A percentile compares a stretch with the other conserved stretches of the same genome.
Evolutionary conservation across 2,888 invertebrate species (phyloP).

Genomic region (Pollenia griseotomentosa): DNA sequence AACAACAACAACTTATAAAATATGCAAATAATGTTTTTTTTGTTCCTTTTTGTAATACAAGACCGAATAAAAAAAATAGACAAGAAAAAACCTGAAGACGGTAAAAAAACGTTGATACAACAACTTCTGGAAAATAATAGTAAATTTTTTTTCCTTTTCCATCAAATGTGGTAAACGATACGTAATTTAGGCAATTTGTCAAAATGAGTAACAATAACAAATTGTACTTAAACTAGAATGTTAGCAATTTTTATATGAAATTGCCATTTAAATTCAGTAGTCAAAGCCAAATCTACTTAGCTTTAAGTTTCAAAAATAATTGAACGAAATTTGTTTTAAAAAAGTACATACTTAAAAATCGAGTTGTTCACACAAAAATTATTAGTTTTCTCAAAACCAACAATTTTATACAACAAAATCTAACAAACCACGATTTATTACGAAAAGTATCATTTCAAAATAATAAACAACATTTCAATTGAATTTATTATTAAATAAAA

Average conservation of each 20-base stretch:
- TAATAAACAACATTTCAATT: too few relatives aligned
- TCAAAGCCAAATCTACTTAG: neutral
- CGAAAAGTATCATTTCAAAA: too few relatives aligned
- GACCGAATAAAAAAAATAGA: slow-evolving; percentile 48
- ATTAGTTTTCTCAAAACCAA: too few relatives aligned
- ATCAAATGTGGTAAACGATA: slow-evolving; percentile 73
- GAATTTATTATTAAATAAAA: too few relatives aligned
- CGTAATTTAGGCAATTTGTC: slow-evolving; percentile 74
- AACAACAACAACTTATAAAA: slow-evolving; percentile 60
- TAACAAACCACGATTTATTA: too few relatives aligned
- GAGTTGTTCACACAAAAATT: too few relatives aligned
- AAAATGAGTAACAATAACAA: slow-evolving; percentile 51
- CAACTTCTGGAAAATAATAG: slow-evolving; percentile 22
- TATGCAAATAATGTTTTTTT: slow-evolving; percentile 71
- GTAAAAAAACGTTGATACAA: slow-evolving; percentile 13
- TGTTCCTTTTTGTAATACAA: slow-evolving; percentile 36
- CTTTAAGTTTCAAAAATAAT: neutral
- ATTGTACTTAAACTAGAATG: neutral
- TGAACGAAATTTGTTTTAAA: too few relatives aligned
- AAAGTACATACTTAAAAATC: too few relatives aligned
- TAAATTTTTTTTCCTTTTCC: slow-evolving; percentile 47
- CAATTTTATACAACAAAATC: too few relatives aligned
- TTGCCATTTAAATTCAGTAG: too few relatives aligned
- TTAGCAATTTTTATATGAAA: neutral
- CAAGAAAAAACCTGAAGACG: neutral